Conservation (phyloP, 2,797 vertebrate species). For the Lophotriccus pileatus region DNA sequence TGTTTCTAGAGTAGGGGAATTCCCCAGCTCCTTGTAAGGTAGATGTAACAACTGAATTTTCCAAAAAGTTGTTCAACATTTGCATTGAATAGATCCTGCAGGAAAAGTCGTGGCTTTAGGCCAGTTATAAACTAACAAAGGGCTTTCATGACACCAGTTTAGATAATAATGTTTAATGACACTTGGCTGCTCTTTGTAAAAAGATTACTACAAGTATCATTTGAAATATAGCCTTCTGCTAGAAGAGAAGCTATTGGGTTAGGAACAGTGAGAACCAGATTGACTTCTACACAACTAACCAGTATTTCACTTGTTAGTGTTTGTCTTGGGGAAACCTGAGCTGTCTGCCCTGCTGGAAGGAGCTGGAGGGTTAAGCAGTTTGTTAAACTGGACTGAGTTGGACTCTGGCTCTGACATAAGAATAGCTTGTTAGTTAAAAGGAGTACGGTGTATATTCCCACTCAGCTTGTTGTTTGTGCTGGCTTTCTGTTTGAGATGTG, state of each 20-base stretch:
- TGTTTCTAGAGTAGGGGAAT: background rate
- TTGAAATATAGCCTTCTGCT: background rate
- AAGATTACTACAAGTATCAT: background rate
- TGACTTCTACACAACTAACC: background rate
- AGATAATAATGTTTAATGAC: background rate
- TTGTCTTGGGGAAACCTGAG: background rate
- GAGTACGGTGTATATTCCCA: background rate
- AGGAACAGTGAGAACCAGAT: background rate
- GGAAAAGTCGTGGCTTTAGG: background rate
- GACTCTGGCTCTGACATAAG: accelerated
- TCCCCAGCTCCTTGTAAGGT: background rate
- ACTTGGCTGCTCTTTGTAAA: background rate
- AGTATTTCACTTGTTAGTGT: background rate
- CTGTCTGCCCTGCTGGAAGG: background rate
- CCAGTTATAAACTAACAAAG: background rate
- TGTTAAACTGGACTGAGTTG: background rate
- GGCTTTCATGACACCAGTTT: background rate
- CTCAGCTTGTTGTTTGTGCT: background rate
- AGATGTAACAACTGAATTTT: background rate
- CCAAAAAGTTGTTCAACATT: background rate
- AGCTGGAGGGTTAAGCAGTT: background rate
- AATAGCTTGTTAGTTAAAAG: background rate
- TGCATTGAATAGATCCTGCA: background rate
- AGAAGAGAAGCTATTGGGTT: background rate
- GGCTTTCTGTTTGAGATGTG: accelerated